Base-by-base conservation (phyloP, 1,140 invertebrate species). In the Bilobella aurantiaca region DNA sequence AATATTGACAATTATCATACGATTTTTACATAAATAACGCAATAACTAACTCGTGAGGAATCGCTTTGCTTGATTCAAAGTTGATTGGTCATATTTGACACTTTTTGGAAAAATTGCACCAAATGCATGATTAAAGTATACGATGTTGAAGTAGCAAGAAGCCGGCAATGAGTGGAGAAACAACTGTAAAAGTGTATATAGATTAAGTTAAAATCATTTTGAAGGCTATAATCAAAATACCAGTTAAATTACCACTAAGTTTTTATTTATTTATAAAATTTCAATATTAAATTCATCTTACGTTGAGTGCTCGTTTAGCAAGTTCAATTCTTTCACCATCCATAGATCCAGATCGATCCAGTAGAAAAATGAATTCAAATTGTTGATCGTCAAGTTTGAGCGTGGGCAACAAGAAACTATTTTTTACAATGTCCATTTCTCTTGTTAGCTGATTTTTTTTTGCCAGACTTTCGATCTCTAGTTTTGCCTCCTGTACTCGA, bases 341-440 rank as follows among this genome's bases (percentile, higher is more conserved):
- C 74, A 77, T 77, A 14, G 76, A 76, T 37, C 74, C 76, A 42
- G 74, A 75, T 21, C 74, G 62, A 62, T 76, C 75, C 12, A 76
- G 63, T 8, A 76, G 58, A 63, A 76, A 75, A 30, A 76, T 72
- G n/a, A 76, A 62, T 49, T 76, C 75, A 18, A 68, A 70, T 29
- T 72, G 74, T 62, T 70, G 73, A 21, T 73, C 69, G 21, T 67
- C 64, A 37, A 73, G 60, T 28, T 68, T 68, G 2, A 67, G 49
- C 21, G 31, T 68, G 0, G 73, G 73, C 8, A 73, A 47, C 8
- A 74, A 56, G 25, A 42, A 42, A 42, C 37, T 8, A n/a, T 42
- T 42, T n/a, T 42, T 42, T n/a, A n/a, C n/a, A n/a, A n/a, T n/a
- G n/a, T n/a, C n/a, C n/a, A n/a, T n/a, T n/a, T n/a, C n/a, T n/a